Conservation (phyloP, 1,140 invertebrate genomes). For the Epicauta chinensis region DNA sequence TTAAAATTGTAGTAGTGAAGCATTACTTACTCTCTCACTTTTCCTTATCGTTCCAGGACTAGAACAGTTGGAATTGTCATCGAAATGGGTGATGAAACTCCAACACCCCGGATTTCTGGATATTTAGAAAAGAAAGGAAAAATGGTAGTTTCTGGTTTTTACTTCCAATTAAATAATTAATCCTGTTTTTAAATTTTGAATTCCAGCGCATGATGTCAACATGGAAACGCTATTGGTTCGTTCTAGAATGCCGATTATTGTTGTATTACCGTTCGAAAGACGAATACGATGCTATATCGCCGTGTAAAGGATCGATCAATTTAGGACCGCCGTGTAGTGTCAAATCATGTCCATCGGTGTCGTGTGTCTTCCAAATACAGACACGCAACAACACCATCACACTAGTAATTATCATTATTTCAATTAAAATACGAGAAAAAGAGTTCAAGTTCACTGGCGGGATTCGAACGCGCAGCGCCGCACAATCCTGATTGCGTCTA, state of each 20-base stretch:
- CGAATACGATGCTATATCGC: constrained; percentile 48
- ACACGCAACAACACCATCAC: constrained; percentile 45
- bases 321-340: constrained; percentile 44
- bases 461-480: too few species aligned
- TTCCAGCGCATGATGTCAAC: constrained; percentile 43
- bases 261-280: constrained; percentile 48
- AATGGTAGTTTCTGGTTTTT: too few species aligned
- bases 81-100: constrained; percentile 7
- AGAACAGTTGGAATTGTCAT: too few species aligned
- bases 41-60: too few species aligned
- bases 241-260: constrained; percentile 48
- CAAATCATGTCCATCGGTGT: constrained; percentile 33
- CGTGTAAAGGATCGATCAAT: constrained; percentile 49
- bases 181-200: too few species aligned
- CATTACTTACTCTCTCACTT: too few species aligned
- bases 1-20: too few species aligned
- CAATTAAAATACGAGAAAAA: too few species aligned
- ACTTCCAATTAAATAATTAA: constrained; percentile 26
- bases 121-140: constrained; percentile 47
- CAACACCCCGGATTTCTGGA: constrained; percentile 35
- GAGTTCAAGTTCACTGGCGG: too few species aligned
- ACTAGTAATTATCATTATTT: constrained; percentile 40
- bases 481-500: background rate
- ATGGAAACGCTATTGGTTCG: constrained; percentile 51
- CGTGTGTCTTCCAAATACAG: constrained; percentile 41